Evolutionary conservation across 2,797 vertebrate species (phyloP).

Genomic region (Clarias laeviceps): DNA sequence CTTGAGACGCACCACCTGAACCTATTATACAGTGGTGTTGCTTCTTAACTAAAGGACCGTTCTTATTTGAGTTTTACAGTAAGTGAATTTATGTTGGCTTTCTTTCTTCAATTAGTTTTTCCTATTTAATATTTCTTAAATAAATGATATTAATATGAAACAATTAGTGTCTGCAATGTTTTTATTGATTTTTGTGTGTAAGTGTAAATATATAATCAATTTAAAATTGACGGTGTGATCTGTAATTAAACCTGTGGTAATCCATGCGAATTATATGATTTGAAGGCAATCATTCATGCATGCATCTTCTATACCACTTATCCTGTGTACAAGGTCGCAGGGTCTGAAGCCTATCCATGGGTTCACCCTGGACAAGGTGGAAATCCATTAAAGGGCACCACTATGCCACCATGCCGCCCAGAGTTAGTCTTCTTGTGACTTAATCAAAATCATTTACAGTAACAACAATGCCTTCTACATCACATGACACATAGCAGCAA

Average conservation of each 20-base stretch:
- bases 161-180: background rate
- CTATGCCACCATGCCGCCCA: too few relatives aligned
- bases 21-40: background rate
- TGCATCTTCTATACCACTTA: too few relatives aligned
- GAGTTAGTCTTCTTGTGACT: too few relatives aligned
- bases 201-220: background rate
- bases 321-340: too few relatives aligned
- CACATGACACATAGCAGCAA: background rate
- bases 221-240: too few relatives aligned
- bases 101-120: background rate
- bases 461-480: too few relatives aligned
- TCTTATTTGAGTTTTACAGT: background rate
- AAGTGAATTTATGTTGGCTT: background rate
- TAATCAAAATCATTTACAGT: too few relatives aligned
- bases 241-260: background rate
- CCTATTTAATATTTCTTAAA: background rate
- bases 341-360: too few relatives aligned
- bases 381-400: too few relatives aligned
- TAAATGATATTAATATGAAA: background rate
- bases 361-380: too few relatives aligned
- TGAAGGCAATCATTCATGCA: background rate
- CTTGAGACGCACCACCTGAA: background rate
- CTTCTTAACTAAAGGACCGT: background rate
- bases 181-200: background rate
- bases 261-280: background rate